Evolutionary conservation across 37 sponge, comb jelly and placozoan genomes (phyloP), one percentile per base, ranked within the genome.

Genomic region (Aplysina aerophoba): DNA sequence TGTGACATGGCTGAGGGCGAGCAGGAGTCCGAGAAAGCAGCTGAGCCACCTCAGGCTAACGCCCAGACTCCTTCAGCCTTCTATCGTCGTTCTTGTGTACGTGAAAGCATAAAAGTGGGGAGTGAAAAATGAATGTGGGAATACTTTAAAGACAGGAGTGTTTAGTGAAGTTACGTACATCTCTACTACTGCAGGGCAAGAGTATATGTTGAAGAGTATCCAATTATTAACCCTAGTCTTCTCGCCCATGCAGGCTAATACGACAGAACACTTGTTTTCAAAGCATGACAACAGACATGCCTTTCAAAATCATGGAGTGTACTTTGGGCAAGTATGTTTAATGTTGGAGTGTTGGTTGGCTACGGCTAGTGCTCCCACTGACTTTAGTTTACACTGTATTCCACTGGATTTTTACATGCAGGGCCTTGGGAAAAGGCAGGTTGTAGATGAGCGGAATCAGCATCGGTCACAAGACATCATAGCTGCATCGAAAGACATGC

Each of bases 241-340:
- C 12, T 58, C 59, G 61, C 27, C 17, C 55, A 13, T 74, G 25
- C 65, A 90, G 90, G 59, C 55, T 14, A 71, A 37, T 41, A 81
- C 86, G 33, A 63, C 55, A 24, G 35, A 81, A 3, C 84, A 93
- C 55, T 62, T 44, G 4, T 94, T 86, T 68, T 94, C 95, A n/a
- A 72, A 80, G 40, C 95, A 91, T 73, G 95, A 94, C 60, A 94
- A 94, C 37, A 86, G 90, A 22, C 95, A 94, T 63, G 60, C 84
- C 27, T 72, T 87, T 2, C 80, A 89, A 71, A 50, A 73, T 30
- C 40, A 67, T 53, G 92, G 95, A 30, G 85, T 44, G 0, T 89
- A 94, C 65, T 84, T 94, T 44, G 95, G 90, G 20, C 83, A 84
- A 63, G 92, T 88, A 58, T 71, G 73, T 27, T 24, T 65, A 25